Conservation (phyloP, 2,888 invertebrate genomes). For the Alitta virens region DNA sequence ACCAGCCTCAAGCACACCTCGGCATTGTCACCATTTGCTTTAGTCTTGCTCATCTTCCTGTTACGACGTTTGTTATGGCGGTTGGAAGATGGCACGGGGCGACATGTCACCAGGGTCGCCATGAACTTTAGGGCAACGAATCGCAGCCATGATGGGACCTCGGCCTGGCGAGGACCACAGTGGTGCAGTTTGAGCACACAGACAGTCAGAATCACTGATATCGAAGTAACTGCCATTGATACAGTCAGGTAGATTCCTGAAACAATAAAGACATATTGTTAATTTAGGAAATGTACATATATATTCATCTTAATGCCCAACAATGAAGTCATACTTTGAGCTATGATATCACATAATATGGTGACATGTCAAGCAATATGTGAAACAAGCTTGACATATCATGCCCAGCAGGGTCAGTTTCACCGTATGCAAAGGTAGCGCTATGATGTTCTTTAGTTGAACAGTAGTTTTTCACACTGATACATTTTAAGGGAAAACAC, state of each 20-base stretch:
- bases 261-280: constrained; percentile 3
- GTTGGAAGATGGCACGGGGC: not conserved
- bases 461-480: too few relatives aligned
- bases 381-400: too few relatives aligned
- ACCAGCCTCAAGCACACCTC: constrained; percentile 25
- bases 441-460: too few relatives aligned
- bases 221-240: constrained; percentile 39
- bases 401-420: too few relatives aligned
- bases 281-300: not conserved
- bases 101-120: constrained; percentile 25
- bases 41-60: constrained; percentile 3
- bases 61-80: not conserved
- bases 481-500: too few relatives aligned
- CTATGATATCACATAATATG: not conserved
- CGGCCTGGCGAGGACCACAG: constrained; percentile 31
- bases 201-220: constrained; percentile 40
- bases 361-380: too few relatives aligned
- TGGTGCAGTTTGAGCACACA: constrained; percentile 38
- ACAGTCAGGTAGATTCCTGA: constrained; percentile 40
- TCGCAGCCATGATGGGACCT: constrained; percentile 35
- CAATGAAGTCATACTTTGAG: not conserved
- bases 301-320: not conserved
- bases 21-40: constrained; percentile 16
- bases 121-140: constrained; percentile 22
- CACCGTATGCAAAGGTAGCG: too few relatives aligned